These are phyloP conservation scores for Bos taurus DNA, from an alignment of 2,113 vertebrate species.

Conservation along the genomic window ARS-UCD2.0 NC_037357.1:121852501-121853000, in stretches of 20 bases:
- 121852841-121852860: background rate
- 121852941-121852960: background rate
- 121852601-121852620: background rate
- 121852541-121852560: background rate
- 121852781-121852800: background rate
- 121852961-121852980: background rate
- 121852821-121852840: background rate
- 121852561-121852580: background rate
- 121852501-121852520: background rate
- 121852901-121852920: background rate
- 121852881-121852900: background rate
- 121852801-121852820: background rate
- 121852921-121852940: background rate
- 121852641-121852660: background rate
- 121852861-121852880: background rate
- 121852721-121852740: background rate
- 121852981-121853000: background rate
- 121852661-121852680: background rate
- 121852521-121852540: background rate
- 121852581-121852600: background rate
- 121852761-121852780: background rate
- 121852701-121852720: conserved; percentile 4
- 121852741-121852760: background rate
- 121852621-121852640: background rate
- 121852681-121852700: conserved; percentile 12